Evolutionary conservation across 37 sponge, comb jelly and placozoan species (phyloP).

Genomic region (Chondrosia reniformis): DNA sequence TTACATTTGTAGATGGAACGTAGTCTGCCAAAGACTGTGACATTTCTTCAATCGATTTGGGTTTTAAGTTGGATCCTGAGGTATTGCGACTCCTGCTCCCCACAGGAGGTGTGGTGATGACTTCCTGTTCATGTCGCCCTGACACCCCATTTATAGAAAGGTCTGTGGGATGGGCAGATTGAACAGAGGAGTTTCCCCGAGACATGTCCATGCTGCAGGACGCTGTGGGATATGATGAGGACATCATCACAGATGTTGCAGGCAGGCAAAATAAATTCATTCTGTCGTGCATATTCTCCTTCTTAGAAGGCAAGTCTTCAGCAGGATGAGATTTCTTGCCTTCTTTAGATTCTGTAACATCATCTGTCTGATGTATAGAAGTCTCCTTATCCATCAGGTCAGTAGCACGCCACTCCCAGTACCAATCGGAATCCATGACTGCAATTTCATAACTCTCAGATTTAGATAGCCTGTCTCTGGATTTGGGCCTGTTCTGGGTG

Average conservation of each 20-base stretch:
- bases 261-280: constrained; percentile 7
- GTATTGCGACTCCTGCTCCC: background rate
- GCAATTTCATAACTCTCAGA: background rate
- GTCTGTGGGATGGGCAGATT: constrained; percentile 40
- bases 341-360: background rate
- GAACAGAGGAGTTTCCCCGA: background rate
- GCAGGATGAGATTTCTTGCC: no score
- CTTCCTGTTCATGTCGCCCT: background rate
- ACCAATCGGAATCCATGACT: constrained; percentile 9
- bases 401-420: constrained; percentile 9
- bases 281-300: no score
- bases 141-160: constrained; percentile 41
- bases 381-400: background rate
- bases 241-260: background rate
- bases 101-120: constrained; percentile 65
- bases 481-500: background rate
- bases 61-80: constrained; percentile 4
- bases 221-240: background rate
- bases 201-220: constrained; percentile 6
- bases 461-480: background rate
- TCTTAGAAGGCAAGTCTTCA: background rate
- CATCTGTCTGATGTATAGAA: background rate
- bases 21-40: background rate
- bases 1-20: background rate
- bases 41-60: constrained; percentile 4